Percentiles rank a stretch among this genome's conserved stretches.
phyloP scores from a whole-genome alignment of 2,888 invertebrate species.

The Dromius quadrimaculatus region DNA sequence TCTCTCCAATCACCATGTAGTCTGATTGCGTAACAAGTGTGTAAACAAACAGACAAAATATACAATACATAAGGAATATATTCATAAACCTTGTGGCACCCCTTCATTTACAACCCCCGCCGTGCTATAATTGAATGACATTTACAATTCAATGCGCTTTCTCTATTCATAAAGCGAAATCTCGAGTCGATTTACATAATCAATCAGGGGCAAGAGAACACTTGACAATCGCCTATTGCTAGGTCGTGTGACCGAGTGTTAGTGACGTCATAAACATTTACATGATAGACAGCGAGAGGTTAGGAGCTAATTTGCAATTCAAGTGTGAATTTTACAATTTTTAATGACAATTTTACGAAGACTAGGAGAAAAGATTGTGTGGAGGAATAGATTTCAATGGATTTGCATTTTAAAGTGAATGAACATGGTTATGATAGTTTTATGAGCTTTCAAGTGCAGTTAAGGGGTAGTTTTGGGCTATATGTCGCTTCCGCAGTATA shows the following conservation, averaged over 20 bases:
- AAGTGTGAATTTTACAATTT: not conserved
- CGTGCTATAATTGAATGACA: conserved; percentile 35
- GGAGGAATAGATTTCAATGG: not conserved
- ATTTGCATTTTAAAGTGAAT: not conserved
- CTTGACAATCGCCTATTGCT: conserved; percentile 5
- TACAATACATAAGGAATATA: not conserved
- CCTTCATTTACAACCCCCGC: not conserved
- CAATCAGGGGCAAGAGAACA: conserved; percentile 39
- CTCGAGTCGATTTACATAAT: conserved; percentile 38
- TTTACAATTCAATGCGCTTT: conserved; percentile 45
- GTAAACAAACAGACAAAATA: too few relatives aligned
- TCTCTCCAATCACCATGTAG: too few relatives aligned
- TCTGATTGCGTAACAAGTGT: too few relatives aligned
- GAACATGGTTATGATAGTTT: not conserved
- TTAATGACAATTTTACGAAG: not conserved
- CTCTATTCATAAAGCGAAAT: conserved; percentile 43
- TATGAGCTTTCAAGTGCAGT: not conserved
- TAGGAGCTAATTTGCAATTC: conserved; percentile 7
- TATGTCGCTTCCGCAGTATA: too few relatives aligned
- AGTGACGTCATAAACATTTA: conserved; percentile 17
- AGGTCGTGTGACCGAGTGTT: conserved; percentile 3
- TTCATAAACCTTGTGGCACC: not conserved
- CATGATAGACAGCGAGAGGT: not conserved
- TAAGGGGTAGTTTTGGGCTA: too few relatives aligned
- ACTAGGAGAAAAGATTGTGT: too few relatives aligned